Evolutionary conservation across 1,140 invertebrate species (phyloP).

Genomic region (Drosophila punjabiensis): DNA sequence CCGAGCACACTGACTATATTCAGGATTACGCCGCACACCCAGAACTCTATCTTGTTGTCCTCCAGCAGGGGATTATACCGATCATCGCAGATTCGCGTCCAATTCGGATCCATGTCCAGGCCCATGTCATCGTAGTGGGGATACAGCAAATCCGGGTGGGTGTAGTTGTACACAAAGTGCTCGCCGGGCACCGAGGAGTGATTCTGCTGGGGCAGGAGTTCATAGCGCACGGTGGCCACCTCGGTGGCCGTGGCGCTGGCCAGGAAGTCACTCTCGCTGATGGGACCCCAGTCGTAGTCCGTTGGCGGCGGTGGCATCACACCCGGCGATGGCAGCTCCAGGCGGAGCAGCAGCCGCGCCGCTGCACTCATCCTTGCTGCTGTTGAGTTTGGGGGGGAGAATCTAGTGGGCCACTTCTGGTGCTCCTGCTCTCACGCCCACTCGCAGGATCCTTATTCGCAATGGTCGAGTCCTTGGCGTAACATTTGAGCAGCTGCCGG

Average conservation of each 20-base stretch:
- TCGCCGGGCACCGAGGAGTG: neutral
- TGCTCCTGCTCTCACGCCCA: neutral
- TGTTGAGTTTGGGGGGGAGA: neutral
- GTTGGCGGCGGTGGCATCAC: constrained; percentile 57
- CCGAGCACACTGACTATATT: constrained; percentile 94
- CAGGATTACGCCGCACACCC: constrained; percentile 93
- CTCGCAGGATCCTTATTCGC: neutral
- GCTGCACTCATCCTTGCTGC: constrained; percentile 41
- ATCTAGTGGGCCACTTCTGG: constrained; percentile 17
- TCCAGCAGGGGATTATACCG: constrained; percentile 66
- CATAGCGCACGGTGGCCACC: constrained; percentile 49
- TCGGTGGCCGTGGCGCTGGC: constrained; percentile 61
- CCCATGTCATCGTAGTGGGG: constrained; percentile 56
- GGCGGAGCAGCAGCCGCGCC: constrained; percentile 51
- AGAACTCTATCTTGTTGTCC: constrained; percentile 89
- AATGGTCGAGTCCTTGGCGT: constrained; percentile 14
- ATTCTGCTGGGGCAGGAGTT: constrained; percentile 25
- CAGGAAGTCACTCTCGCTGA: constrained; percentile 62
- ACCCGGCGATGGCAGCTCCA: constrained; percentile 45
- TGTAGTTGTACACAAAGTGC: constrained; percentile 25
- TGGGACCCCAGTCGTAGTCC: constrained; percentile 62
- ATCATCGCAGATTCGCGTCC: constrained; percentile 67
- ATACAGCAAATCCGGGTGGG: constrained; percentile 44
- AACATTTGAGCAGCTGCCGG: constrained; percentile 48
- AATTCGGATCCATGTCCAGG: constrained; percentile 50